Evolutionary conservation across 53 echinoderm and acorn worm genomes (phyloP).

Genomic region (Astropecten irregularis): DNA sequence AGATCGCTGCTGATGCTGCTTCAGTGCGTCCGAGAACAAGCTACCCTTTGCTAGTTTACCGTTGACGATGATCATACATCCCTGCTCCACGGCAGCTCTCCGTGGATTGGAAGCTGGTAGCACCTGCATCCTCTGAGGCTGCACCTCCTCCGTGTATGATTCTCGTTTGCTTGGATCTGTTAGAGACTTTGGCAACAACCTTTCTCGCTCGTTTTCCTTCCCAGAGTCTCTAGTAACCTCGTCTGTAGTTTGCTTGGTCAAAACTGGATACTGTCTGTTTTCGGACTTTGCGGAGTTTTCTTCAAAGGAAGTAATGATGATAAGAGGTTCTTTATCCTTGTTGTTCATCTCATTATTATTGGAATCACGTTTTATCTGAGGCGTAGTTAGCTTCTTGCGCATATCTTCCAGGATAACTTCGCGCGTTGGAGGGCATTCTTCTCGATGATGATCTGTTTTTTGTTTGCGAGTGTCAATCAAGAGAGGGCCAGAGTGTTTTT

Average conservation of each 20-base stretch:
- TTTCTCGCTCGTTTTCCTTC: not conserved
- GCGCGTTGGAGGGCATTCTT: conserved; percentile 12
- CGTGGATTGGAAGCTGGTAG: not conserved
- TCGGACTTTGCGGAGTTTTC: not conserved
- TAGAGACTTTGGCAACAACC: not conserved
- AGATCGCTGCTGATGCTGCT: not conserved
- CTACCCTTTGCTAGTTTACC: conserved; percentile 16
- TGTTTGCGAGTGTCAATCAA: not conserved
- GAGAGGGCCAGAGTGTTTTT: not conserved
- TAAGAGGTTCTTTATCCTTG: conserved; percentile 4
- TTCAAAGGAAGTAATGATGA: not conserved
- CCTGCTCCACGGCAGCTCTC: not conserved
- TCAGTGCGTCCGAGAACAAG: not conserved
- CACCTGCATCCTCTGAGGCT: not conserved
- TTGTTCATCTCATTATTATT: conserved; percentile 6
- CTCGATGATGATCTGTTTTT: not conserved
- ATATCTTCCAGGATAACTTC: conserved; percentile 58
- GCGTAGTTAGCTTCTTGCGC: conserved; percentile 37
- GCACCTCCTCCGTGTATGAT: not conserved
- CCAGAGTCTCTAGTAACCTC: not conserved
- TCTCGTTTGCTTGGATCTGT: not conserved
- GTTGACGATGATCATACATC: conserved; percentile 44
- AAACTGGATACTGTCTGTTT: not conserved
- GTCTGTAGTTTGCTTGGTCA: not conserved
- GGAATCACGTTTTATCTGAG: not conserved